Base-by-base conservation (phyloP, 1,140 invertebrate genomes). In the Nomia melanderi region DNA sequence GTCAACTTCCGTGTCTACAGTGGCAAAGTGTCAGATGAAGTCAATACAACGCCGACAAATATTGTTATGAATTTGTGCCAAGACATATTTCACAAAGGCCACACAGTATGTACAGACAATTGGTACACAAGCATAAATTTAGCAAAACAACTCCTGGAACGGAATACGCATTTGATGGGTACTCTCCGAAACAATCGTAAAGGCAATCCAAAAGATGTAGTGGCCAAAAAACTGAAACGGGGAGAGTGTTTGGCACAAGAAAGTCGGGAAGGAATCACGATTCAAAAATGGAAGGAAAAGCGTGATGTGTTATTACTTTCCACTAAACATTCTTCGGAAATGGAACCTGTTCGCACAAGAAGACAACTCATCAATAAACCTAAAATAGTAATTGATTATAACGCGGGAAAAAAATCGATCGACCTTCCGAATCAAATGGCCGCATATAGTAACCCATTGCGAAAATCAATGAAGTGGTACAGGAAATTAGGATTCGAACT, bases 381-480 rank as follows among this genome's bases (percentile, higher is more conserved):
- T 0, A 39, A 39, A 39, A 7, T 39, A 39, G 36, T 39, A 2
- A 39, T 39, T 39, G 39, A 41, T 41, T 41, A 41, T 41, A 41
- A 41, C 3, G 9, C 9, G 9, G 39, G 39, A 1, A 41, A 41
- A 14, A 41, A 41, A 41, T 41, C 39, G 4, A 41, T 41, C 12
- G 54, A 70, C 25, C 39, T 70, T 36, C 59, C 67, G 5, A 54
- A 70, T 31, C 67, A 59, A 70, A 47, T 70, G 23, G 79, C 80
- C 69, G 84, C 87, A 20, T 91, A 92, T 83, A 86, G 85, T 71
- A 85, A 86, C 39, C 83, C 87, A 81, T 84, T 91, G 44, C 77
- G 90, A 66, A 90, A 89, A 84, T 87, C 88, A 41, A 84, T 90
- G 67, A 87, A 88, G 76, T 91, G 87, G 89, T 89, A 90, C 83